Conservation (phyloP, 2,888 invertebrate genomes). For the Philaethria dido region DNA sequence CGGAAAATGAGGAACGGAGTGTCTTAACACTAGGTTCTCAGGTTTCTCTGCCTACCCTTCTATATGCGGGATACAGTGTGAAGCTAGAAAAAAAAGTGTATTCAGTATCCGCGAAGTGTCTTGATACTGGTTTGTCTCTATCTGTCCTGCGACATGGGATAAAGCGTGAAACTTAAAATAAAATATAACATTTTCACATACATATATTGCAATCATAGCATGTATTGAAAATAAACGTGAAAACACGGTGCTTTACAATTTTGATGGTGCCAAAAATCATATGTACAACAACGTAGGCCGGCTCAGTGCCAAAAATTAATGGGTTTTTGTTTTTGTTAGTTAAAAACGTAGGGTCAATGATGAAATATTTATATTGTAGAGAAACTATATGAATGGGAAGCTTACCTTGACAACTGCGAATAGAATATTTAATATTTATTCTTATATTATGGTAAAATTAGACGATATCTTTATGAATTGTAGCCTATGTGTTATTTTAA, state of each 20-base stretch:
- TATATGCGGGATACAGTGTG: too few relatives aligned
- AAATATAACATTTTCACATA: not conserved
- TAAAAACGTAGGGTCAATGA: constrained; percentile 2
- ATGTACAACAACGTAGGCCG: constrained; percentile 14
- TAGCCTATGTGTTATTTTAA: too few relatives aligned
- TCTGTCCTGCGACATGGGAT: too few relatives aligned
- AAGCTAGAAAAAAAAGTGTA: too few relatives aligned
- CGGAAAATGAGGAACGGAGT: too few relatives aligned
- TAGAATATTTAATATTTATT: too few relatives aligned
- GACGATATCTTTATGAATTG: too few relatives aligned
- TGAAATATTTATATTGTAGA: constrained; percentile 1
- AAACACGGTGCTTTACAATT: constrained; percentile 3
- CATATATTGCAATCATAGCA: not conserved
- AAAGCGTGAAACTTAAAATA: not conserved
- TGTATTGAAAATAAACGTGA: constrained; percentile 9
- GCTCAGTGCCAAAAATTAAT: constrained; percentile 22
- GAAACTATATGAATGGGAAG: not conserved
- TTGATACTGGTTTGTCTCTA: too few relatives aligned
- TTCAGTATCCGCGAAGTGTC: too few relatives aligned
- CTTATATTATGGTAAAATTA: too few relatives aligned
- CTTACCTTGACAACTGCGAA: not conserved
- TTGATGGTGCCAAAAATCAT: constrained; percentile 14
- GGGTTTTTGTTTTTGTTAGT: constrained; percentile 15
- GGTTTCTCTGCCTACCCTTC: too few relatives aligned
- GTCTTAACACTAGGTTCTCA: too few relatives aligned